Base-by-base conservation (phyloP, 2,797 vertebrate species). In the Columba guinea region DNA sequence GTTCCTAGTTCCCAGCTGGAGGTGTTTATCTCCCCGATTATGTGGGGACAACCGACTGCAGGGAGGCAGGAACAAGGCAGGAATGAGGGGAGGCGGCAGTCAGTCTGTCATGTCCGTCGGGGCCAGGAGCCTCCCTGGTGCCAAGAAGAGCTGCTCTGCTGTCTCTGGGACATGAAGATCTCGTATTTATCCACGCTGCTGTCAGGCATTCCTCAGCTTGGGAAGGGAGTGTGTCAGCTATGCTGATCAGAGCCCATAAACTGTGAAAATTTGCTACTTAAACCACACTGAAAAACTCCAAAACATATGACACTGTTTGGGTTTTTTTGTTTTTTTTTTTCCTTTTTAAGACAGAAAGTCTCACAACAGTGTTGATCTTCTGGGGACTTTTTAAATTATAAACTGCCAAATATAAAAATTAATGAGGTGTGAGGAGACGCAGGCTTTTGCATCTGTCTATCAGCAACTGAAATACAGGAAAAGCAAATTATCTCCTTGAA, bases 1-100 rank as follows among this genome's bases (percentile, higher is more conserved):
- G 64, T 81, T 89, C 95, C 82, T 94, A 92, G 97, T 97, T 95
- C 97, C 96, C 90, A 89, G 75, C 86, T 71, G 60, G 85, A 93
- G 96, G 80, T 49, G 58, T 87, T 94, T 74, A 62, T 62, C 80
- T 53, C 75, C 34, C 82, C 62, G 91, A 53, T 90, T 23, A 76
- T 62, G 70, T 19, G 46, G 92, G 77, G 94, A 73, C 13, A 9
- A 5, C 1, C 3, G 18, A 16, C 8, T 55, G 15, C 5, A 19
- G 18, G 26, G 24, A 53, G 30, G 37, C 34, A 58, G 19, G 37
- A 35, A 35, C 34, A 35, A 35, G 34, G 34, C 34, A 35, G 35
- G 35, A 37, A 37, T 37, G 37, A 37, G 7, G 35, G 18, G 55
- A 9, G 49, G 5, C 2, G 49, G 49, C 7, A 24, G 49, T 44